Conservation (phyloP, 2,797 vertebrate species). For the Sylvia borin region DNA sequence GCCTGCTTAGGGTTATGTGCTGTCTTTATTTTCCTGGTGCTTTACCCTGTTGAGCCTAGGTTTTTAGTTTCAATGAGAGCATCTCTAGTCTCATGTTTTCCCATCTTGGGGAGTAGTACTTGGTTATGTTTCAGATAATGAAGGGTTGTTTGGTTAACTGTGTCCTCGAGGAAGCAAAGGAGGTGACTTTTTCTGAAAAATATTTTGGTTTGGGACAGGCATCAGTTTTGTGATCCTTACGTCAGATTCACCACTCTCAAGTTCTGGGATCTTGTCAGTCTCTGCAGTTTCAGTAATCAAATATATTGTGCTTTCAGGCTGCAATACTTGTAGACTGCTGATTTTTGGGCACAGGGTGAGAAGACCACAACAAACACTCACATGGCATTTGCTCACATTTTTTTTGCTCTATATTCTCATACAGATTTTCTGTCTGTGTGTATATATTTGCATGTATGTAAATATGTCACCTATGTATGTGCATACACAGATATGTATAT, state of each 20-base stretch:
- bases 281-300: not conserved
- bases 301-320: not conserved
- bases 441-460: too few relatives aligned
- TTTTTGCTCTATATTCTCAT: not conserved
- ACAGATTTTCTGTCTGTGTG: not conserved
- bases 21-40: not conserved
- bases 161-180: not conserved
- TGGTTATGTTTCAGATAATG: not conserved
- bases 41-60: not conserved
- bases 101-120: not conserved
- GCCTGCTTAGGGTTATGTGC: not conserved
- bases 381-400: not conserved
- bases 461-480: not conserved
- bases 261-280: not conserved
- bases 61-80: not conserved
- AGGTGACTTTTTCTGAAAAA: not conserved
- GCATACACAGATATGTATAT: fast-evolving
- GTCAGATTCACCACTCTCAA: not conserved
- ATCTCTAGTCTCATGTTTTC: not conserved
- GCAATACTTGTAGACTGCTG: not conserved
- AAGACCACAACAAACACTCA: not conserved
- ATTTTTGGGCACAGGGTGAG: not conserved
- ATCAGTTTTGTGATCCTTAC: not conserved
- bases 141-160: not conserved
- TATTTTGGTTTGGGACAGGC: not conserved